Base-by-base conservation (phyloP, 2,888 invertebrate genomes). In the Epirrhoe alternata region DNA sequence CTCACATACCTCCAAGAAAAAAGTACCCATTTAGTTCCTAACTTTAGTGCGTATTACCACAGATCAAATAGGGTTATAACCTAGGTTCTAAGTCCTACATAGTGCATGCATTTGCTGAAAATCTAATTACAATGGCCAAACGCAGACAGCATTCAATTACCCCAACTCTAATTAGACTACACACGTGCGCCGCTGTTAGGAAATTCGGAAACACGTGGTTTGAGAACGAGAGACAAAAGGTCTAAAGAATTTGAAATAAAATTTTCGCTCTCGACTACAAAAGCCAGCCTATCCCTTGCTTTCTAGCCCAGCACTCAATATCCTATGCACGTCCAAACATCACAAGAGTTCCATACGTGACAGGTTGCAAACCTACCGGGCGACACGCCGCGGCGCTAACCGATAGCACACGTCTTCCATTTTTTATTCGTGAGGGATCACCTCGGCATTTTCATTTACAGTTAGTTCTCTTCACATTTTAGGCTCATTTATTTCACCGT, bases 81-180 rank as follows among this genome's bases (percentile, higher is more conserved):
- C 38, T 38, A 38, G 38, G 8, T 38, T 31, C 17, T 5, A 47
- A 35, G 33, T 51, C 3, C 10, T 61, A 51, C 60, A 51, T 17
- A 30, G 50, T 30, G 31, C 49, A 12, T 10, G 51, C 8, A 47
- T 30, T 42, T 7, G 17, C 24, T 45, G 33, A 52, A 53, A 61
- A 66, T 49, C 53, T 55, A 42, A 61, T 30, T 53, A 66, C 45
- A 66, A 58, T 38, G 58, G 30, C 56, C 57, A 52, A 45, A 49
- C n/a, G 61, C 49, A 53, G 38, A 49, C 49, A 53, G 53, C 66
- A 62, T 66, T 54, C 61, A 66, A 66, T 66, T 58, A 61, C 54
- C 42, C 49, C 16, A 49, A 58, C 58, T 57, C 49, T 58, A 66
- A 66, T 62, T 66, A 66, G 61, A 24, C 12, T 14, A 42, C 61